Base-by-base conservation (phyloP, 2,888 invertebrate species). In the Lacanobia wlatinum region DNA sequence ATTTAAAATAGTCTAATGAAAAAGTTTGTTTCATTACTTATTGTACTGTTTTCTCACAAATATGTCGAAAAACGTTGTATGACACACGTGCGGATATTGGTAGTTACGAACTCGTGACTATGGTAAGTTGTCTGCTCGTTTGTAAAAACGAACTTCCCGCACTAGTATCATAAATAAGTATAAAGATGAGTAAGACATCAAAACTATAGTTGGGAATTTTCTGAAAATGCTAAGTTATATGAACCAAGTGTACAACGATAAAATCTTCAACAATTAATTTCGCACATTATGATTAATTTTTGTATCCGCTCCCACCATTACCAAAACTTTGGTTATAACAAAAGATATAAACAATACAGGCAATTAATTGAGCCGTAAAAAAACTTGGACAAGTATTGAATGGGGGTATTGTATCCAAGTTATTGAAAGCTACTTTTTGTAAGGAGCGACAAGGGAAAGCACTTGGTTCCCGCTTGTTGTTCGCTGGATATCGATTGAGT, bases 401-500 rank as follows among this genome's bases (percentile, higher is more conserved):
- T 76, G 75, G 73, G 58, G 67, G 75, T 78, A 85, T 89, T 84
- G 88, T 83, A 84, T 78, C 79, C 78, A 84, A 82, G 86, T 81
- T 80, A 80, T 74, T 83, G 84, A 84, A 82, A 83, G 80, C 73
- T 74, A 78, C 78, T 86, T 89, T 90, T 90, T 89, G 87, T 84
- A 78, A 80, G 67, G 75, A 81, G 69, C 59, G 86, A 91, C 91
- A 90, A 83, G 87, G 72, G 83, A 91, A 91, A 87, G 88, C 90
- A 89, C 90, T 90, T 87, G 87, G 72, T 78, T 58, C 38, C 9
- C 40, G 74, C 38, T 67, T 61, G 68, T 81, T 82, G 72, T 73
- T 73, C 66, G 53, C 6, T n/a, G 63, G 56, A 40, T 83, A 80
- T 80, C 84, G 64, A 79, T 79, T 79, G 60, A 69, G 84, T 83